A percentile compares a stretch with the other conserved stretches of the same genome.
These are phyloP conservation scores for Styela clava DNA, from an alignment of 23 tunicate species.

Conservation along the genomic window DNA sequence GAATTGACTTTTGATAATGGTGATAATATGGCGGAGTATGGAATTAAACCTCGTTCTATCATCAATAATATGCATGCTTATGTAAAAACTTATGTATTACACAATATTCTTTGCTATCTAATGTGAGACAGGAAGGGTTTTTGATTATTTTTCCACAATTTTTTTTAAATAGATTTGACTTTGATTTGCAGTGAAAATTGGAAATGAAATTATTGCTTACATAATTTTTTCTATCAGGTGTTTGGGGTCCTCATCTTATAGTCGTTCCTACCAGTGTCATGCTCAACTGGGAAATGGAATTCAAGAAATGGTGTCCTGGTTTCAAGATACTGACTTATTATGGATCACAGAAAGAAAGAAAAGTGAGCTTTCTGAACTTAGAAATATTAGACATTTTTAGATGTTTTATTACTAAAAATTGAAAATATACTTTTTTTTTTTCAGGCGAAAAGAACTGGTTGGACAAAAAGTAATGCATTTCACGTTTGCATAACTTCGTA, in stretches of 20 bases:
- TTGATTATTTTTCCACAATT: no score
- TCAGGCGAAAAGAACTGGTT: slow-evolving; percentile 85
- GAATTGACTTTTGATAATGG: no score
- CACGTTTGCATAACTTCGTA: slow-evolving; percentile 93
- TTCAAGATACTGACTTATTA: slow-evolving; percentile 93
- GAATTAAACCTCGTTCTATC: no score
- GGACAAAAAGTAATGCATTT: slow-evolving; percentile 92
- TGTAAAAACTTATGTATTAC: no score
- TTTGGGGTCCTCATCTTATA: slow-evolving; percentile 98
- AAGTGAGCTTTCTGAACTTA: slow-evolving; percentile 38
- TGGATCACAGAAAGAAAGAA: slow-evolving; percentile 93
- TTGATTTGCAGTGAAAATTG: no score
- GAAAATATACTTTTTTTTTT: slow-evolving; percentile 5
- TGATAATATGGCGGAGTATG: no score
- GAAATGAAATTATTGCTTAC: no score
- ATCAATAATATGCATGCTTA: no score
- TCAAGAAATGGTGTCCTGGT: slow-evolving; percentile 99
- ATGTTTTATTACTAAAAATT: background rate
- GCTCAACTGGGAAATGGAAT: slow-evolving; percentile 99
- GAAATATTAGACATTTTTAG: background rate
- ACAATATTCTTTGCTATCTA: no score
- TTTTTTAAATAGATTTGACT: no score
- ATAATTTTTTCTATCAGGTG: no score
- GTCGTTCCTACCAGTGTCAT: slow-evolving; percentile 98
- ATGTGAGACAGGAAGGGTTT: no score